phyloP scores from a whole-genome alignment of 2,113 vertebrate genomes.

The Aptenodytes patagonicus region DNA sequence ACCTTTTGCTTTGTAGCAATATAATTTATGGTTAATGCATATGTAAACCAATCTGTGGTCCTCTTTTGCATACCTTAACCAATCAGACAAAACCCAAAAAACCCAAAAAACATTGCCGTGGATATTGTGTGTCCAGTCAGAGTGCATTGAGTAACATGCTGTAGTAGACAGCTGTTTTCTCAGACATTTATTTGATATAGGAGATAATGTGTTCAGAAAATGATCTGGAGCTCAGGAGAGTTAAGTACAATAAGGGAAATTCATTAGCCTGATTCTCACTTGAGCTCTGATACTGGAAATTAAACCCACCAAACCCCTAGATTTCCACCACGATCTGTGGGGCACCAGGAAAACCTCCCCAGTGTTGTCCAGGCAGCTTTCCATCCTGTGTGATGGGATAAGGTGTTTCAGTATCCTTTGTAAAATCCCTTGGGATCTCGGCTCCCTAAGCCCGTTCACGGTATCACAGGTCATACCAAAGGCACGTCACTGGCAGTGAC shows the following conservation, averaged over 20 bases:
- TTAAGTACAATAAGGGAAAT: neutral
- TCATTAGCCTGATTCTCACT: neutral
- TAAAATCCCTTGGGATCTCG: neutral
- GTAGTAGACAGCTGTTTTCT: neutral
- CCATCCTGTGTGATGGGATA: neutral
- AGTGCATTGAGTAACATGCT: no score
- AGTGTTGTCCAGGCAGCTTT: accelerated
- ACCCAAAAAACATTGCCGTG: accelerated
- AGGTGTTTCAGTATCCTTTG: neutral
- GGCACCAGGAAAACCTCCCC: neutral
- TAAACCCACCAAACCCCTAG: neutral
- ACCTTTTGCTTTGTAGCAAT: neutral
- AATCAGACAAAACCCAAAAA: neutral
- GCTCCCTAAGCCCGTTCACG: accelerated
- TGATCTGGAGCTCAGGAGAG: neutral
- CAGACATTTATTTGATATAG: neutral
- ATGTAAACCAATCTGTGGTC: neutral
- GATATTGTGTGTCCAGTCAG: no score
- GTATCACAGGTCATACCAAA: neutral
- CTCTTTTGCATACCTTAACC: neutral
- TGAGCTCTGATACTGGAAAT: neutral
- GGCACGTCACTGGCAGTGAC: accelerated
- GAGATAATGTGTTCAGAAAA: neutral
- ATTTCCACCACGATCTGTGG: accelerated
- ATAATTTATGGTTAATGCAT: neutral